These are phyloP conservation scores for Hypsibius dujardini DNA, from an alignment of 1,140 invertebrate genomes.

Conservation along the genomic window DNA sequence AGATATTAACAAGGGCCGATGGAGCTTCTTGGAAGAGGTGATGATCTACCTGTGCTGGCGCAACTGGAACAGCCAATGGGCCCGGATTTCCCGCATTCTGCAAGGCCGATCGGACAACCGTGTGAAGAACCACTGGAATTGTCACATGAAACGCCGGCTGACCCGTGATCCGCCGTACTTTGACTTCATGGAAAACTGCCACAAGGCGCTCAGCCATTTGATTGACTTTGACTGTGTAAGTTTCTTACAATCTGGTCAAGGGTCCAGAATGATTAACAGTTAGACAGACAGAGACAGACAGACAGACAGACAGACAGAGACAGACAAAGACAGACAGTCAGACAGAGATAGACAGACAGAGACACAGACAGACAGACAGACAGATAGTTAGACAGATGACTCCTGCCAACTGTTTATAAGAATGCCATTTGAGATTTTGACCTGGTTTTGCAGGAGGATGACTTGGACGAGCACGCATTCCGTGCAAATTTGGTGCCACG, in stretches of 20 bases:
- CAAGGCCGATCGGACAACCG: slow-evolving; percentile 88
- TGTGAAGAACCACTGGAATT: slow-evolving; percentile 99
- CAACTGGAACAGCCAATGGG: slow-evolving; percentile 85
- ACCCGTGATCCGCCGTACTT: not conserved
- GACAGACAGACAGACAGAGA: too few relatives aligned
- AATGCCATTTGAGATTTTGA: slow-evolving; percentile 74
- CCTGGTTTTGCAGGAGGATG: slow-evolving; percentile 72
- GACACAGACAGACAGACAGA: too few relatives aligned
- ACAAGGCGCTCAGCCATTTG: too few relatives aligned
- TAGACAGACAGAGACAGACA: too few relatives aligned
- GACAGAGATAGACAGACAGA: too few relatives aligned
- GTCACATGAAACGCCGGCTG: slow-evolving; percentile 59
- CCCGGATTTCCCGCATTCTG: slow-evolving; percentile 84
- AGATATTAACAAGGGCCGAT: slow-evolving; percentile 87
- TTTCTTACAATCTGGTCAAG: too few relatives aligned
- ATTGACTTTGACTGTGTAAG: too few relatives aligned
- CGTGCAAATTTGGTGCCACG: not conserved
- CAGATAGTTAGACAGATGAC: too few relatives aligned
- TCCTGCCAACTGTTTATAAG: too few relatives aligned
- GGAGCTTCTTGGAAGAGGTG: slow-evolving; percentile 83
- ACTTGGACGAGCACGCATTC: slow-evolving; percentile 28
- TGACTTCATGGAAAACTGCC: slow-evolving; percentile 11
- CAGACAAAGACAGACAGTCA: too few relatives aligned
- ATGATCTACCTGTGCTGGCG: slow-evolving; percentile 79
- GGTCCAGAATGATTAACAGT: too few relatives aligned